phyloP scores from a whole-genome alignment of 2,113 vertebrate genomes.

The Perca fluviatilis region DNA sequence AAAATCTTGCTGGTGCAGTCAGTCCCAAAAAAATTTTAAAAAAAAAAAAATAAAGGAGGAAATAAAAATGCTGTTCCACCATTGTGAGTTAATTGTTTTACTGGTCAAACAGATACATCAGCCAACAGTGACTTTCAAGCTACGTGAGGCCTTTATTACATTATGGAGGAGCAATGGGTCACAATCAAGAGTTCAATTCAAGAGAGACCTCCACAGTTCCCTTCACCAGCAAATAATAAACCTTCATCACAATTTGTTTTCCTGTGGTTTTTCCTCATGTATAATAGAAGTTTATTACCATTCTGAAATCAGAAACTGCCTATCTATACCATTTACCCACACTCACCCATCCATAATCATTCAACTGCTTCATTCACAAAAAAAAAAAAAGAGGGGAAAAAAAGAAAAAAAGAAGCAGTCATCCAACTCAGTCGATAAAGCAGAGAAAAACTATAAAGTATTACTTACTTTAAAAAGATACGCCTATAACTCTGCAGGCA shows the following conservation, averaged over 20 bases:
- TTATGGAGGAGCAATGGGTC: constrained; percentile 54
- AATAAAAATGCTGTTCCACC: constrained; percentile 48
- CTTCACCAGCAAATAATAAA: constrained; percentile 65
- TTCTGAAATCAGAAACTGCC: constrained; percentile 69
- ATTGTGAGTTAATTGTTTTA: constrained; percentile 40
- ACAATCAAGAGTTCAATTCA: constrained; percentile 59
- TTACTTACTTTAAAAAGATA: constrained; percentile 71
- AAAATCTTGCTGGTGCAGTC: constrained; percentile 72
- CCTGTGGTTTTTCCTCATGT: constrained; percentile 51
- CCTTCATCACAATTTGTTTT: constrained; percentile 60
- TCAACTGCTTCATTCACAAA: constrained; percentile 61
- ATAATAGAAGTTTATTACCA: constrained; percentile 73
- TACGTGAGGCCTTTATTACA: constrained; percentile 71
- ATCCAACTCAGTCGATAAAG: constrained; percentile 68
- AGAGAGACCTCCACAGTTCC: constrained; percentile 52
- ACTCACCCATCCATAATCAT: constrained; percentile 67
- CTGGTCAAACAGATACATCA: constrained; percentile 60
- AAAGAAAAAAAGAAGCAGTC: constrained; percentile 63
- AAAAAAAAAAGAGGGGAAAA: constrained; percentile 9
- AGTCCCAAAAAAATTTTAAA: constrained; percentile 42
- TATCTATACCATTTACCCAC: constrained; percentile 60
- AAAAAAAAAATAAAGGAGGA: not conserved
- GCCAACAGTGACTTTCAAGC: constrained; percentile 63
- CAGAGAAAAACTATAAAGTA: constrained; percentile 65
- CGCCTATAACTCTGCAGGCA: constrained; percentile 73